A percentile compares a stretch with the other conserved stretches of the same genome.
phyloP scores from a whole-genome alignment of 2,797 vertebrate genomes.

The Choloepus didactylus region DNA sequence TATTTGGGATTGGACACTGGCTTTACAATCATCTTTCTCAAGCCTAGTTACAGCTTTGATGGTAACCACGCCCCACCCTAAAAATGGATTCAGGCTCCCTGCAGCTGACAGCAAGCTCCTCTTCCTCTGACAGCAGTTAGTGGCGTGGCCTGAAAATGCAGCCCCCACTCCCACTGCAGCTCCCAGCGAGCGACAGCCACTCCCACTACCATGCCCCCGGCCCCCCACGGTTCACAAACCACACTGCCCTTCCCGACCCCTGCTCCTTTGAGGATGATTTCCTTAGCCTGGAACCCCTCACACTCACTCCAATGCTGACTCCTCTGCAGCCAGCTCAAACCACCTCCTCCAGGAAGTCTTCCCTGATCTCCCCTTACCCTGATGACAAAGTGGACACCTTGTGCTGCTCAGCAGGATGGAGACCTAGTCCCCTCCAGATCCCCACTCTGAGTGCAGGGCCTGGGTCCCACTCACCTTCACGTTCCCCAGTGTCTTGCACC shows the following conservation, averaged over 20 bases:
- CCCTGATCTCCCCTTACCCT: neutral
- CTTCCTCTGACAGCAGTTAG: neutral
- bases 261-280: neutral
- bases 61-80: neutral
- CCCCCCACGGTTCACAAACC: neutral
- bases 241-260: neutral
- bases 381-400: neutral
- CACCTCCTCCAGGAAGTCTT: conserved; percentile 6
- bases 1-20: neutral
- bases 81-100: neutral
- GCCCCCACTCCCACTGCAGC: rapidly evolving
- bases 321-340: neutral
- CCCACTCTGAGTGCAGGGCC: neutral
- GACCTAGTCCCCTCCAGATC: neutral
- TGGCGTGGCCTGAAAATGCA: neutral
- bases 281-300: neutral
- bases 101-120: neutral
- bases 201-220: neutral
- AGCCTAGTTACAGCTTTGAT: neutral
- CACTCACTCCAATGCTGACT: neutral
- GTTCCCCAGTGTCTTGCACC: neutral
- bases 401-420: neutral
- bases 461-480: neutral
- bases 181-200: neutral
- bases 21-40: neutral